A percentile compares a stretch with the other conserved stretches of the same genome.
Evolutionary conservation across 2,888 invertebrate genomes (phyloP).

Genomic region (Glyphotaelius pellucidus): DNA sequence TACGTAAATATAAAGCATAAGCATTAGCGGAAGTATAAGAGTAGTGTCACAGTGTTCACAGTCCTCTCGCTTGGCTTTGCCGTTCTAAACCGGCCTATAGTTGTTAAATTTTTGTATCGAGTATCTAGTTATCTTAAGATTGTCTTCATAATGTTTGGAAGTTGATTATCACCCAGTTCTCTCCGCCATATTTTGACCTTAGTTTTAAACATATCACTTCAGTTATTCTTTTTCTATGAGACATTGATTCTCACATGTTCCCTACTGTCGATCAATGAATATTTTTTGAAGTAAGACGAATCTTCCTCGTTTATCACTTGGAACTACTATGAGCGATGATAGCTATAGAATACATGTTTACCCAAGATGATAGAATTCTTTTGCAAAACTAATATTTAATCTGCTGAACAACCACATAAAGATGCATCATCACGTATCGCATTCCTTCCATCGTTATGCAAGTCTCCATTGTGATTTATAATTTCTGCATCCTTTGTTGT

Average conservation of each 20-base stretch:
- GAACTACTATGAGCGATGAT: neutral
- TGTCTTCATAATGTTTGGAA: no score
- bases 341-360: neutral
- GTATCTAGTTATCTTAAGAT: no score
- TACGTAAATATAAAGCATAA: no score
- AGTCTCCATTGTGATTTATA: slow-evolving; percentile 22
- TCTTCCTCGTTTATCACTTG: neutral
- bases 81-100: no score
- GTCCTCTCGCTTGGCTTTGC: no score
- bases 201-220: no score
- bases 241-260: neutral
- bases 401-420: neutral
- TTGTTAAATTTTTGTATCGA: no score
- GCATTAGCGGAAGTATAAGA: no score
- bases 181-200: no score
- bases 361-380: neutral
- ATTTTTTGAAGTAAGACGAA: neutral
- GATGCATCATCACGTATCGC: slow-evolving; percentile 47
- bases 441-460: slow-evolving; percentile 44
- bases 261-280: neutral
- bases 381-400: slow-evolving; percentile 2
- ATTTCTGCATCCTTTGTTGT: slow-evolving; percentile 46
- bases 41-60: no score
- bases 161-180: no score
- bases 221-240: neutral